Conservation (phyloP, 37 sponge, comb jelly and placozoan genomes). For the Agelas oroides region DNA sequence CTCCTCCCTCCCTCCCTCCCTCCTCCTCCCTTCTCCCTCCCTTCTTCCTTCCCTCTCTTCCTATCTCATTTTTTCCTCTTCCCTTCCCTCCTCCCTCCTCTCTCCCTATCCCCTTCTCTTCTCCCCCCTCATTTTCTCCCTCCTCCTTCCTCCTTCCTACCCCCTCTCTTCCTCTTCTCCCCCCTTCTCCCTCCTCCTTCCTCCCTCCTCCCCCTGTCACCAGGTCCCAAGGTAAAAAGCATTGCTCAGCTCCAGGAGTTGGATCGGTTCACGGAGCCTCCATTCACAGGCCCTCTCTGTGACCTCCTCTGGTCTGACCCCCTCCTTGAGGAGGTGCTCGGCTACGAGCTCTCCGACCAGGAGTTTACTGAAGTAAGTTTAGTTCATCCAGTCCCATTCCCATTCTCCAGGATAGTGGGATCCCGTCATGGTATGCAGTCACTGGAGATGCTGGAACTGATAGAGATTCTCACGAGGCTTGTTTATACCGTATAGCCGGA, state of each 20-base stretch:
- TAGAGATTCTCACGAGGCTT: too few species aligned
- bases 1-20: neutral
- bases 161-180: too few species aligned
- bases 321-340: constrained; percentile 68
- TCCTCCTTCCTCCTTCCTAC: neutral
- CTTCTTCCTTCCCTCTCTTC: too few species aligned
- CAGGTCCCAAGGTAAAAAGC: constrained; percentile 59
- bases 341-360: constrained; percentile 57
- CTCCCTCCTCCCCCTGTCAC: neutral
- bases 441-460: too few species aligned
- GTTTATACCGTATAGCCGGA: too few species aligned
- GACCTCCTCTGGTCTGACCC: constrained; percentile 82
- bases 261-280: constrained; percentile 61
- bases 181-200: neutral
- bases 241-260: constrained; percentile 23
- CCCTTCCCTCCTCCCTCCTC: neutral
- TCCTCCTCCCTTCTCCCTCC: neutral
- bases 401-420: too few species aligned
- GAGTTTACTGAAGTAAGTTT: constrained; percentile 71
- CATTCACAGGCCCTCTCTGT: constrained; percentile 66
- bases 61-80: too few species aligned
- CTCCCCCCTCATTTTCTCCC: neutral
- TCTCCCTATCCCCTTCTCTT: neutral
- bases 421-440: too few species aligned
- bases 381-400: neutral